Base-by-base conservation (phyloP, 2,888 invertebrate species). In the Phragmatobia fuliginosa region DNA sequence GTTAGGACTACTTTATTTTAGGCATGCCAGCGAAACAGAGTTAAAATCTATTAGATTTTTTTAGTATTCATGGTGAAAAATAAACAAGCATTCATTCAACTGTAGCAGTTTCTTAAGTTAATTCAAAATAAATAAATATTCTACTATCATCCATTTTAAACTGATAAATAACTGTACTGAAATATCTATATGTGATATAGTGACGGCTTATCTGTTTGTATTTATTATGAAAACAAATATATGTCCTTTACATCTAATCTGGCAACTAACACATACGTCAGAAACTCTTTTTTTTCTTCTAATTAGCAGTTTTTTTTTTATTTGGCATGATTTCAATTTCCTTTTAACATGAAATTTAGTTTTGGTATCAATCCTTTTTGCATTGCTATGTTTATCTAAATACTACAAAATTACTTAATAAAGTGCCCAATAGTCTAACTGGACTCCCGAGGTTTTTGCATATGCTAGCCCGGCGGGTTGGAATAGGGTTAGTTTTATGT, bases 281-380 rank as follows among this genome's bases (percentile, higher is more conserved):
- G n/a, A n/a, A 49, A n/a, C 45, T 8, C 7, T 45, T 18, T 41
- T 21, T n/a, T 18, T 45, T 45, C 45, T 41, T 41, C 18, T 21
- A 80, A 71, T 62, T 71, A 67, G 67, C 70, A 74, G 72, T 73
- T 73, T 69, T 67, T 72, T 73, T 74, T 70, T 60, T 62, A 68
- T 69, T 76, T 79, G 56, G 56, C 56, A 28, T 74, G 33, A 65
- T 73, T 79, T 81, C 74, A 79, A 79, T 74, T 73, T 77, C 59
- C 61, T 71, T 73, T 72, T 72, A 63, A 78, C 72, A 70, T 67
- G 31, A 62, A 73, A 62, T 61, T 38, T 16, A 16, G 25, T 16
- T 28, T 16, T 25, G 38, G 25, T 61, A 38, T 61, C 25, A 25
- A 61, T 38, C 28, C 0, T 38, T 14, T 36, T 36, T 38, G 11